Conservation (phyloP, 2,888 invertebrate species). For the Sclerodermus sp. region DNA sequence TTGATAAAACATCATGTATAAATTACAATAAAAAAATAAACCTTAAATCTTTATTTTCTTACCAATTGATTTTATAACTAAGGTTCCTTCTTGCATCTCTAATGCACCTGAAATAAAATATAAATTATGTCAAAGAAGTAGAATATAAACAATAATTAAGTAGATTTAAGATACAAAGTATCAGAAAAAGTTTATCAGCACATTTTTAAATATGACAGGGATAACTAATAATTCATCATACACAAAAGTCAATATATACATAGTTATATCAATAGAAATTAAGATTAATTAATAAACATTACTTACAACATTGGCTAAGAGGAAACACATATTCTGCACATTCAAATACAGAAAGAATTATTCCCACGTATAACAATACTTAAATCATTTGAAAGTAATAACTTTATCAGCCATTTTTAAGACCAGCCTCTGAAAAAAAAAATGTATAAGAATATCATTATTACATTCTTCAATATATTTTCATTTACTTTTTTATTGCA, state of each 20-base stretch:
- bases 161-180: background rate
- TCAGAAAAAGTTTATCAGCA: conserved; percentile 46
- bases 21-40: background rate
- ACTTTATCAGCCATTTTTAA: background rate
- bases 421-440: background rate
- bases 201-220: conserved; percentile 46
- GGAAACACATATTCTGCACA: background rate
- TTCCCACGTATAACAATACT: too few species aligned
- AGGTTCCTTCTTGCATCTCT: too few species aligned
- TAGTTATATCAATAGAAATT: background rate
- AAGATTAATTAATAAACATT: too few species aligned
- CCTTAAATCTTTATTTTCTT: background rate
- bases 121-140: background rate
- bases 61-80: too few species aligned
- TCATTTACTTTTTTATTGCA: background rate
- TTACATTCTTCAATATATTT: background rate
- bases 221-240: conserved; percentile 47
- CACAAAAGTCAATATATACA: background rate
- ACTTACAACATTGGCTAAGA: too few species aligned
- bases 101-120: background rate
- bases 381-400: too few species aligned
- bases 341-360: too few species aligned
- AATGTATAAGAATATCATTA: background rate
- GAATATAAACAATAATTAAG: background rate
- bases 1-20: conserved; percentile 45